phyloP scores from a whole-genome alignment of 2,888 invertebrate species.

The Drosophila borealis region DNA sequence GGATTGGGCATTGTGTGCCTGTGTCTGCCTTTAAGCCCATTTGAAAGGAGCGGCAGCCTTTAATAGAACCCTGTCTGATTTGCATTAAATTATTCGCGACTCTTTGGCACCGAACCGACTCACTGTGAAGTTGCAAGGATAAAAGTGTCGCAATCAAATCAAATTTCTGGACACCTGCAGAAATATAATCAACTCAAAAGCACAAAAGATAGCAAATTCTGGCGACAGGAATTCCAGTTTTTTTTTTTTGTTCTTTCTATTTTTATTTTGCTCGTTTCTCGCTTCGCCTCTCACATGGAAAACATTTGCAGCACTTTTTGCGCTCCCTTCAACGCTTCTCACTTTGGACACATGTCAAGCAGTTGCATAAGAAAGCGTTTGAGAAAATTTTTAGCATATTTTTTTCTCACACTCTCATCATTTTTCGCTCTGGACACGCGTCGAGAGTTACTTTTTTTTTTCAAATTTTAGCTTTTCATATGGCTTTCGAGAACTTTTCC shows the following conservation, averaged over 20 bases:
- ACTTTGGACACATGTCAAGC: constrained; percentile 16
- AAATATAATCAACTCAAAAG: constrained; percentile 23
- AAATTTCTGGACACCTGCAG: constrained; percentile 8
- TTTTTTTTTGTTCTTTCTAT: neutral
- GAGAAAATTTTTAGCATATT: constrained; percentile 4
- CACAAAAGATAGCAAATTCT: neutral
- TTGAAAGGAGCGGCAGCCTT: neutral
- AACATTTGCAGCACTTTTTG: constrained; percentile 13
- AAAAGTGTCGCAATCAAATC: constrained; percentile 15
- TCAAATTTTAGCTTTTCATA: neutral
- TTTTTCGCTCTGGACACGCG: constrained; percentile 4
- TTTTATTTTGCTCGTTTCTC: neutral
- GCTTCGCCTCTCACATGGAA: constrained; percentile 2
- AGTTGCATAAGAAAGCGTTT: constrained; percentile 27
- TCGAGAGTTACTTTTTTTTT: neutral
- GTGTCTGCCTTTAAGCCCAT: neutral
- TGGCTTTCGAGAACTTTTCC: neutral
- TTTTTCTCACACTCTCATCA: neutral
- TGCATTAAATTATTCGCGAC: neutral
- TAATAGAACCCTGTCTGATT: neutral
- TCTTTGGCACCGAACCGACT: neutral
- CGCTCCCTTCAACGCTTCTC: neutral
- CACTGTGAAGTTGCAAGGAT: neutral
- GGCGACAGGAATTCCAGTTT: constrained; percentile 1
- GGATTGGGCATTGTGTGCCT: no score